Evolutionary conservation across 1,140 invertebrate species (phyloP), one percentile per base, ranked within the genome.

Genomic region (Zaprionus lachaisei): DNA sequence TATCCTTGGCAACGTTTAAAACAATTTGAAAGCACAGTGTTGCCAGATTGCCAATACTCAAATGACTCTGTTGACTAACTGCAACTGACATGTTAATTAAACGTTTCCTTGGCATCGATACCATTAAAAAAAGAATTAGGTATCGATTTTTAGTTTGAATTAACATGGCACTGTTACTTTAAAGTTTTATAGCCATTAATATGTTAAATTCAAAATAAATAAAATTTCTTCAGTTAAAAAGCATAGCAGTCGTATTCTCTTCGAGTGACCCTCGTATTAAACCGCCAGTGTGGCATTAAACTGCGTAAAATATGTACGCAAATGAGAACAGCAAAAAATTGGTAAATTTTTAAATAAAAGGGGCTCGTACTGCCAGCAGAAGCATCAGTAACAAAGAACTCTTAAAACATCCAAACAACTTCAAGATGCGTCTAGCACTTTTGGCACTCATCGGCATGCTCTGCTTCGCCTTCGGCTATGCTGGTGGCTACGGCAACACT

Each of bases 391-490:
- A 14, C 38, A 60, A 67, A 38, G 5, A 31, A 47, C 60, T 34
- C 22, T 41, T 17, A 1, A 65, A 74, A 74, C 2, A 24, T 49
- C 12, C 12, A 17, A 38, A 34, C n/a, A 54, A n/a, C 6, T 41
- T 22, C 34, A 75, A 61, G 47, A 79, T 79, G 77, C 77, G 72
- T 56, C 41, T 76, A 15, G 47, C 56, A 57, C 57, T 76, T 17
- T 38, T 76, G 31, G 56, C 77, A 15, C 37, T 79, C 5, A 66
- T 72, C 17, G 77, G 66, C 56, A 49, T 67, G 49, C 49, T 76
- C 22, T 79, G 72, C 62, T 56, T 79, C 15, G 72, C 66, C 56
- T 63, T 34, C 41, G 20, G 54, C 7, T 56, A 63, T 34, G 77
- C 56, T n/a, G 11, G 4, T 37, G 49, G 17, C 20, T 11, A 24